Percentiles rank a stretch among this genome's conserved stretches.
Evolutionary conservation across 2,113 vertebrate genomes (phyloP).

Genomic region (Bombycilla garrulus): DNA sequence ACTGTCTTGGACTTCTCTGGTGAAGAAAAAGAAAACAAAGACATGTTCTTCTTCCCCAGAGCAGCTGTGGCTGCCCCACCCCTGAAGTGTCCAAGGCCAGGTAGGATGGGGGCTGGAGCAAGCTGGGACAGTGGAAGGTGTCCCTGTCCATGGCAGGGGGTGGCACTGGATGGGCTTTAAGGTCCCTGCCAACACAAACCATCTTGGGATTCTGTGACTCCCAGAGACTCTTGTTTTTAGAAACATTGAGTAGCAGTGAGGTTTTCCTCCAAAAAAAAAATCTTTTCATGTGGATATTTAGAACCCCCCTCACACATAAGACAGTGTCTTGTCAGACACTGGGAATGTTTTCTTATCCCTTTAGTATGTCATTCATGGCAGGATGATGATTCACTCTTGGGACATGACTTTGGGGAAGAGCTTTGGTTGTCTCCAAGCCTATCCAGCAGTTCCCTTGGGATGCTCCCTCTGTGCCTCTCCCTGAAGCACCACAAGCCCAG

Average conservation of each 20-base stretch:
- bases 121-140: background rate
- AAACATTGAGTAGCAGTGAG: background rate
- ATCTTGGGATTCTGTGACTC: background rate
- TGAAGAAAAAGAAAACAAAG: background rate
- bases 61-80: background rate
- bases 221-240: background rate
- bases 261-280: background rate
- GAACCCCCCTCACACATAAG: background rate
- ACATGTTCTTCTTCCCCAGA: background rate
- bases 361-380: conserved; percentile 3
- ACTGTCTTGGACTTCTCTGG: background rate
- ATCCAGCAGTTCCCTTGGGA: background rate
- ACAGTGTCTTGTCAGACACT: background rate
- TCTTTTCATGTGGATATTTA: background rate
- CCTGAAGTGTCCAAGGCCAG: background rate
- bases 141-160: background rate
- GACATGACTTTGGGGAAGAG: background rate
- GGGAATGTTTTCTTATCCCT: background rate
- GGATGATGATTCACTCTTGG: conserved; percentile 13
- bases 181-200: background rate
- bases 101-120: fast-evolving
- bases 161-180: background rate
- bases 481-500: background rate
- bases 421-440: background rate
- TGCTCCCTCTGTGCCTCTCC: background rate